Conservation (phyloP, 1,140 invertebrate species). For the Procambarus clarkii region DNA sequence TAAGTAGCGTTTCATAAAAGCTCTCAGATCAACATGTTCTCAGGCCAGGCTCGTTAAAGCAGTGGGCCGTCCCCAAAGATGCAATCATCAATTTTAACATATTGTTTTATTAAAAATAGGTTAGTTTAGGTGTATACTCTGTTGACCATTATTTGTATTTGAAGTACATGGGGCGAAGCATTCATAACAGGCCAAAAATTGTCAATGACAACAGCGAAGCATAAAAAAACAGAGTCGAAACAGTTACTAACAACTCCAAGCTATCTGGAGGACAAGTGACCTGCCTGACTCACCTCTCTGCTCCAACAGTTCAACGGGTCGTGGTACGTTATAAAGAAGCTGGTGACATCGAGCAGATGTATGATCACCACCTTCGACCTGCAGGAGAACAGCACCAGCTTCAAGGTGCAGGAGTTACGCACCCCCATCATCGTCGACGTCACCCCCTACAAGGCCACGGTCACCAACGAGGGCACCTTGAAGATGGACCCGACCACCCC, state of each 20-base stretch:
- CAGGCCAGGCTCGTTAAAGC: too few species aligned
- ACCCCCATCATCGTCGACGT: background rate
- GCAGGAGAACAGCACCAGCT: background rate
- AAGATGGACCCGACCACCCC: background rate
- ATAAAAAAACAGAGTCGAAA: background rate
- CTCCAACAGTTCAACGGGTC: constrained; percentile 28
- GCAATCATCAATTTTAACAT: too few species aligned
- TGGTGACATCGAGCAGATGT: background rate
- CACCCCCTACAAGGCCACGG: background rate
- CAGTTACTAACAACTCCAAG: too few species aligned
- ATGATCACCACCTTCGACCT: background rate
- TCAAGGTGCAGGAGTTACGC: constrained; percentile 15
- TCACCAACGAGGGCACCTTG: background rate
- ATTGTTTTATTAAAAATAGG: too few species aligned
- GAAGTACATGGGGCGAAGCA: background rate
- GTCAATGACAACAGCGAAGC: background rate
- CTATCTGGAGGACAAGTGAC: background rate
- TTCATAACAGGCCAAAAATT: background rate
- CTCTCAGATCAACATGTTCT: background rate
- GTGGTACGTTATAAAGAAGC: constrained; percentile 31
- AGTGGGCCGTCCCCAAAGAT: too few species aligned
- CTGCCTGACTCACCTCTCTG: too few species aligned
- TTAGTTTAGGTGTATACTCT: background rate
- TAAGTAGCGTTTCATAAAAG: background rate
- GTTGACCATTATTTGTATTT: background rate